Conservation (phyloP, 2,888 invertebrate species). For the Escarpia spicata region DNA sequence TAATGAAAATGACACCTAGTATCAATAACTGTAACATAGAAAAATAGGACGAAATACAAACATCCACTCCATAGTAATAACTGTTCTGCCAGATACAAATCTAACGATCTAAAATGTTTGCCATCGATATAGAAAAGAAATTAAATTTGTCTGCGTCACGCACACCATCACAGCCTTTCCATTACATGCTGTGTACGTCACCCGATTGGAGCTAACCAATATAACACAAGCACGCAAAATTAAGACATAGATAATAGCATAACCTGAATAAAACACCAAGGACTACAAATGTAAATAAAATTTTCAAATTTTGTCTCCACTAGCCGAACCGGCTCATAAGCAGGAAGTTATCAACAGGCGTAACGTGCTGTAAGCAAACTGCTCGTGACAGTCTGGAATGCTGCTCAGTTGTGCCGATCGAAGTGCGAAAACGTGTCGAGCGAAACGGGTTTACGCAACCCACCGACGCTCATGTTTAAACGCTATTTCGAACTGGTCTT, state of each 20-base stretch:
- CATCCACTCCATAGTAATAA: conserved; percentile 16
- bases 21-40: conserved; percentile 16
- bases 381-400: background rate
- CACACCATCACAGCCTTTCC: background rate
- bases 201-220: conserved; percentile 14
- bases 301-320: background rate
- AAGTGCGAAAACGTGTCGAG: background rate
- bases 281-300: conserved; percentile 13
- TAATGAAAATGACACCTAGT: conserved; percentile 16
- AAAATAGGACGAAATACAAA: conserved; percentile 16
- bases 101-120: background rate
- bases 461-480: background rate
- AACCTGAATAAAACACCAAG: conserved; percentile 13
- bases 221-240: conserved; percentile 13
- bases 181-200: background rate
- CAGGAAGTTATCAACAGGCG: background rate
- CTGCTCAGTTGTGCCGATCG: conserved; percentile 16
- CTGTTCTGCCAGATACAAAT: conserved; percentile 16
- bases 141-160: background rate
- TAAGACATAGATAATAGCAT: background rate
- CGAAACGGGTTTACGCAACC: background rate
- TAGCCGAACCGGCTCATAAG: background rate
- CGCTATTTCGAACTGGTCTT: conserved; percentile 8
- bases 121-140: conserved; percentile 8
- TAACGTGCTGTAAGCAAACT: conserved; percentile 4